Percentiles rank a stretch among this genome's conserved stretches.
phyloP scores from a whole-genome alignment of 1,140 invertebrate genomes.

The Asobara japonica region DNA sequence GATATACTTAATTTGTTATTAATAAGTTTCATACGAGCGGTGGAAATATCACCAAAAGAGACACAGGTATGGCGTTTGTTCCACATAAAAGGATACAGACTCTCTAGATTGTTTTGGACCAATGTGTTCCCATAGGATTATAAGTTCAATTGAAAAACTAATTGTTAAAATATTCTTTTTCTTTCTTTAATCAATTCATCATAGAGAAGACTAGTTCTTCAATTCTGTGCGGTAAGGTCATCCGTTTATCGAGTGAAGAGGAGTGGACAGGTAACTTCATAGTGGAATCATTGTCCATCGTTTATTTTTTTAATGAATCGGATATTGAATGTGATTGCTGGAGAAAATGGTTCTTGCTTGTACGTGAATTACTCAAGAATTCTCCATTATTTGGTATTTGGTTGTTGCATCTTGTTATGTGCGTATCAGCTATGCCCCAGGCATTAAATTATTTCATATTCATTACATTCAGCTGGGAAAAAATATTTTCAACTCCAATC shows the following conservation, averaged over 20 bases:
- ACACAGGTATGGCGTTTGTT: background rate
- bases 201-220: background rate
- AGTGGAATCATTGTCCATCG: background rate
- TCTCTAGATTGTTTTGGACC: background rate
- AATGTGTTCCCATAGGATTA: background rate
- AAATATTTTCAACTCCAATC: conserved; percentile 4
- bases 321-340: too few species aligned
- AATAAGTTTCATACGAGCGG: background rate
- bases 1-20: background rate
- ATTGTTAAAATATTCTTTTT: background rate
- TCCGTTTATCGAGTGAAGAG: background rate
- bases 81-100: background rate
- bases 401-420: background rate
- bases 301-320: too few species aligned
- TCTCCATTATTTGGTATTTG: background rate
- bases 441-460: background rate
- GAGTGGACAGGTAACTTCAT: background rate
- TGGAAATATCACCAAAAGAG: background rate
- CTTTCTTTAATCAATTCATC: background rate
- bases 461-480: background rate
- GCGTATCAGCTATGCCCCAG: background rate
- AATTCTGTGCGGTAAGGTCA: background rate
- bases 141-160: background rate
- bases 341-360: background rate
- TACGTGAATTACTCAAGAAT: conserved; percentile 3